Conservation (phyloP, 2,888 invertebrate genomes). For the Epicampocera succincta region DNA sequence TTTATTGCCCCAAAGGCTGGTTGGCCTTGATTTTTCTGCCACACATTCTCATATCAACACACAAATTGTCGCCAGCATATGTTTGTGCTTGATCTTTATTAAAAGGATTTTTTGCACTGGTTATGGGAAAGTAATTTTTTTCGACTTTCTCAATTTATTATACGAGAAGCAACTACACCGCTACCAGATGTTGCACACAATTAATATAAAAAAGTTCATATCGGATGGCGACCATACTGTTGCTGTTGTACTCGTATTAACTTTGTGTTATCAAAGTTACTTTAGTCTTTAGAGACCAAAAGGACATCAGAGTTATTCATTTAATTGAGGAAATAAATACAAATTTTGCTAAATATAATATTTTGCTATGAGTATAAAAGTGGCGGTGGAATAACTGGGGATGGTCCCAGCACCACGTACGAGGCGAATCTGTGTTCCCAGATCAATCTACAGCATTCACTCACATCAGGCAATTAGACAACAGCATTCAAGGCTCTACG, state of each 20-base stretch:
- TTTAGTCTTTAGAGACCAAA: not conserved
- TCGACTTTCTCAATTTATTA: not conserved
- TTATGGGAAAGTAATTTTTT: conserved; percentile 1
- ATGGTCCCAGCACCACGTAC: no score
- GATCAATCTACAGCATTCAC: no score
- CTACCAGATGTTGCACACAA: not conserved
- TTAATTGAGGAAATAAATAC: no score
- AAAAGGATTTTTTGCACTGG: conserved; percentile 2
- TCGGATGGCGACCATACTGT: conserved; percentile 57
- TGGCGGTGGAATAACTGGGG: no score
- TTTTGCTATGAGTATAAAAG: no score
- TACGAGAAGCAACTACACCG: not conserved
- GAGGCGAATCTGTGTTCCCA: no score
- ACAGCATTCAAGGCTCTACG: no score
- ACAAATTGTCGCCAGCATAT: not conserved
- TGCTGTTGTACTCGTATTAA: conserved; percentile 47
- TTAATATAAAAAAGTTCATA: conserved; percentile 9
- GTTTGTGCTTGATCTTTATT: not conserved
- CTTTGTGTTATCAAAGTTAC: conserved; percentile 18
- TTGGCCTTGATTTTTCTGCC: conserved; percentile 48
- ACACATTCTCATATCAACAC: not conserved
- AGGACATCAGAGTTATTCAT: no score
- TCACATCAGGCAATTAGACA: no score
- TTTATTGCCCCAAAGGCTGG: conserved; percentile 48
- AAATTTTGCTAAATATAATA: no score